Evolutionary conservation across 2,797 vertebrate genomes (phyloP).

Genomic region (Acridotheres tristis): DNA sequence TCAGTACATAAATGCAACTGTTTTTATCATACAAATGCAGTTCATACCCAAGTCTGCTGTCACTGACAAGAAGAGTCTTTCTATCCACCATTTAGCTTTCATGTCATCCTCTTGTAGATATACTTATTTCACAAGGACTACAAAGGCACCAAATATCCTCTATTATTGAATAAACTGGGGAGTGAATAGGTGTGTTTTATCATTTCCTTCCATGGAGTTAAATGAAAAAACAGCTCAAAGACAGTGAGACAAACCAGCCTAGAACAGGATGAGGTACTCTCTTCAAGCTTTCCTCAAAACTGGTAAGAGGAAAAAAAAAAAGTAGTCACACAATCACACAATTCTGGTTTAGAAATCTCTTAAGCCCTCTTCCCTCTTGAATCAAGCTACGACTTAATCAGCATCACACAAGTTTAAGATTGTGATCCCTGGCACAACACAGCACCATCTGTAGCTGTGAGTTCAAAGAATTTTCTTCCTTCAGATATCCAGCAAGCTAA

Average conservation of each 20-base stretch:
- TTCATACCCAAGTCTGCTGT: neutral
- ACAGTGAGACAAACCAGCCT: neutral
- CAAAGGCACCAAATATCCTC: neutral
- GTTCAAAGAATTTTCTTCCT: neutral
- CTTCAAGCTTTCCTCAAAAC: neutral
- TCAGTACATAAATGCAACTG: neutral
- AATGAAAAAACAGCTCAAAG: neutral
- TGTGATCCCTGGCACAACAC: neutral
- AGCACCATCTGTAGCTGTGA: neutral
- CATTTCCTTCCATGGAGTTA: neutral
- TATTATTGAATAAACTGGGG: neutral
- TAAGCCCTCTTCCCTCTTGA: neutral
- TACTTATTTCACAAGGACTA: neutral
- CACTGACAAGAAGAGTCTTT: neutral
- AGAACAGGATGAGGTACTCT: neutral
- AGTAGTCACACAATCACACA: neutral
- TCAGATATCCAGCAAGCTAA: neutral
- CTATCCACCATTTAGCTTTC: neutral
- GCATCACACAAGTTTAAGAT: neutral
- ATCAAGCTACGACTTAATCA: neutral
- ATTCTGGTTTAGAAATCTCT: neutral
- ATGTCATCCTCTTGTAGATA: neutral
- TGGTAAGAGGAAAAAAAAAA: no score
- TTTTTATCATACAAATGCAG: neutral
- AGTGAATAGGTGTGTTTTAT: neutral